Percentiles rank a stretch among this genome's conserved stretches.
These are phyloP conservation scores for Polyodon spathula DNA, from an alignment of 2,113 vertebrate genomes.

Conservation along the genomic window DNA sequence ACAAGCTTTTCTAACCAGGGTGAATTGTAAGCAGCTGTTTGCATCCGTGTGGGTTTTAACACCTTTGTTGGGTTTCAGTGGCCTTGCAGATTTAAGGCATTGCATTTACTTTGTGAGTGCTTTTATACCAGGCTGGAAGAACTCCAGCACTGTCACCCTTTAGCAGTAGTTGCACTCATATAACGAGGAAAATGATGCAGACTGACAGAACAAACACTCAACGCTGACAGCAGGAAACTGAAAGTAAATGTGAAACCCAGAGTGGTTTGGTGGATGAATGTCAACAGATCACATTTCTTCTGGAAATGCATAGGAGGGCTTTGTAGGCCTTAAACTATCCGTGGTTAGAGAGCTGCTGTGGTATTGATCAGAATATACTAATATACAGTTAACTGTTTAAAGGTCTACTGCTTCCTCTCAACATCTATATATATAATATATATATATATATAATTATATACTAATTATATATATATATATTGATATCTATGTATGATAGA, in stretches of 20 bases:
- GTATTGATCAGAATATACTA: too few species aligned
- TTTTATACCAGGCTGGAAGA: not conserved
- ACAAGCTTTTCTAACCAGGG: not conserved
- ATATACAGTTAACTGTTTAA: too few species aligned
- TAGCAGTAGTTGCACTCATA: not conserved
- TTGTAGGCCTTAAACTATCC: too few species aligned
- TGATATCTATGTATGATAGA: too few species aligned
- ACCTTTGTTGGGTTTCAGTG: not conserved
- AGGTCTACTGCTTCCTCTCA: too few species aligned
- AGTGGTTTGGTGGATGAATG: constrained; percentile 2
- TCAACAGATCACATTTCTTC: not conserved
- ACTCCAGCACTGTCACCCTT: constrained; percentile 1
- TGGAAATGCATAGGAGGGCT: not conserved
- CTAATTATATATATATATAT: too few species aligned
- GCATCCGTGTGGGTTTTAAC: not conserved
- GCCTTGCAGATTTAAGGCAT: not conserved
- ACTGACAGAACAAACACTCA: constrained; percentile 2
- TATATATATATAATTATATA: too few species aligned
- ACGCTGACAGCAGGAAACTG: not conserved
- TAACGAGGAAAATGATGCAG: constrained; percentile 1
- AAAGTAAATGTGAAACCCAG: constrained; percentile 1
- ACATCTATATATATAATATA: too few species aligned
- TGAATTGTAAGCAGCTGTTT: not conserved
- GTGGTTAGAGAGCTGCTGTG: too few species aligned
- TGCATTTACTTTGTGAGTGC: not conserved